Evolutionary conservation across 1,140 invertebrate species (phyloP), one percentile per base, ranked within the genome.

Genomic region (Arctopsyche grandis): DNA sequence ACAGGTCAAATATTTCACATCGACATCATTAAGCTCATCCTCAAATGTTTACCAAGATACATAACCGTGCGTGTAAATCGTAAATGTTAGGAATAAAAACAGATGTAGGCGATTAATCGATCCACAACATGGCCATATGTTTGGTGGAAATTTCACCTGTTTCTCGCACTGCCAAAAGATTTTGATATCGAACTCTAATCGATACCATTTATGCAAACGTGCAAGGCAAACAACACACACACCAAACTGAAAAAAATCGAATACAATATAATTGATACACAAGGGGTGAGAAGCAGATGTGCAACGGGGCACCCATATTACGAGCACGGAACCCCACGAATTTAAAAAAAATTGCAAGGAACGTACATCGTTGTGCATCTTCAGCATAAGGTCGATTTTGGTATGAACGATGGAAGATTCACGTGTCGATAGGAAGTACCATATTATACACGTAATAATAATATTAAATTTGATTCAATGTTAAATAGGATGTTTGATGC

Each of bases 241-340:
- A 66, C 19, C 29, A n/a, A 19, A 60, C 56, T n/a, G 56, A 60
- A 60, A 60, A 60, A 60, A 60, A 52, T 52, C 12, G 56, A 16
- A 69, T 26, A 69, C 24, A 69, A 38, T 66, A 26, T 22, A 66
- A 29, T 44, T 48, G 46, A 19, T 71, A 46, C 48, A 48, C 46
- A 80, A 73, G 63, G 79, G 69, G 69, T 77, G 44, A 52, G 19
- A 77, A 81, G 80, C 80, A 81, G 80, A 81, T 81, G 80, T 79
- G 69, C 77, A 26, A 21, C 14, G 16, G 63, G 71, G 38, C 77
- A 71, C 77, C 73, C 75, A 77, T 79, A 73, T 79, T 56, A 76
- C 29, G 29, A 21, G 16, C 16, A 22, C n/a, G 9, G 19, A 12
- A 66, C 63, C 63, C 24, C 14, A 9, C 24, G 63, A 60, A 66